These are phyloP conservation scores for Actinopyga echinites DNA, from an alignment of 53 echinoderm and acorn worm species.

Conservation along the genomic window DNA sequence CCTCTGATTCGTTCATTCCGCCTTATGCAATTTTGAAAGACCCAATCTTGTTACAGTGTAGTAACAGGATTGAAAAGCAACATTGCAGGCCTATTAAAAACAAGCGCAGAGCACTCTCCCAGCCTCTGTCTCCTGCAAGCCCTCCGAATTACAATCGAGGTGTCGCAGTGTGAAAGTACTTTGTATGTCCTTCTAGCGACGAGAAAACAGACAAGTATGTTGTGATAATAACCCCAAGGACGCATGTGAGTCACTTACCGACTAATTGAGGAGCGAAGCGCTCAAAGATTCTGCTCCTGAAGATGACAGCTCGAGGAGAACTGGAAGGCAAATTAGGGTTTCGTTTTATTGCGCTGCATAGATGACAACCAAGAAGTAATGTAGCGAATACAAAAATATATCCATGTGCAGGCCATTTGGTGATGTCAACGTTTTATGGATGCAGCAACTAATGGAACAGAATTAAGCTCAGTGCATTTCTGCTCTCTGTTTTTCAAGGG, in stretches of 20 bases:
- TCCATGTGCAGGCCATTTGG: no score
- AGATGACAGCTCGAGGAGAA: slow-evolving; percentile 23
- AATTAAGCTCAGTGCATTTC: no score
- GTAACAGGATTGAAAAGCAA: slow-evolving; percentile 37
- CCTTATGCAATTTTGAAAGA: slow-evolving; percentile 27
- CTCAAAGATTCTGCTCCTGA: neutral
- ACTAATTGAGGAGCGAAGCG: slow-evolving; percentile 37
- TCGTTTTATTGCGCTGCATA: slow-evolving; percentile 13
- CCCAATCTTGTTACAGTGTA: slow-evolving; percentile 27
- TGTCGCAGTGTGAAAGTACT: slow-evolving; percentile 37
- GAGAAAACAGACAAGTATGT: slow-evolving; percentile 43
- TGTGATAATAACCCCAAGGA: slow-evolving; percentile 42
- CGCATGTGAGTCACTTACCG: slow-evolving; percentile 38
- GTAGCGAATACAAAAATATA: slow-evolving; percentile 11
- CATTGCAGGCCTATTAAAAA: slow-evolving; percentile 37
- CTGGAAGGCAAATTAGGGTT: slow-evolving; percentile 35
- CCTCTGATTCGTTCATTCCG: slow-evolving; percentile 1
- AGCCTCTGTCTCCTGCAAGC: neutral
- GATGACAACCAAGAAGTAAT: slow-evolving; percentile 26
- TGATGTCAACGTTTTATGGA: no score
- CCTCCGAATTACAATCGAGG: slow-evolving; percentile 29
- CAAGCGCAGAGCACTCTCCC: slow-evolving; percentile 5
- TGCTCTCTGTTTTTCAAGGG: no score
- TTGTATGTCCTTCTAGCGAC: slow-evolving; percentile 29
- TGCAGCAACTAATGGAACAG: no score